Base-by-base conservation (phyloP, 2,888 invertebrate species). In the Nasonia oneida region DNA sequence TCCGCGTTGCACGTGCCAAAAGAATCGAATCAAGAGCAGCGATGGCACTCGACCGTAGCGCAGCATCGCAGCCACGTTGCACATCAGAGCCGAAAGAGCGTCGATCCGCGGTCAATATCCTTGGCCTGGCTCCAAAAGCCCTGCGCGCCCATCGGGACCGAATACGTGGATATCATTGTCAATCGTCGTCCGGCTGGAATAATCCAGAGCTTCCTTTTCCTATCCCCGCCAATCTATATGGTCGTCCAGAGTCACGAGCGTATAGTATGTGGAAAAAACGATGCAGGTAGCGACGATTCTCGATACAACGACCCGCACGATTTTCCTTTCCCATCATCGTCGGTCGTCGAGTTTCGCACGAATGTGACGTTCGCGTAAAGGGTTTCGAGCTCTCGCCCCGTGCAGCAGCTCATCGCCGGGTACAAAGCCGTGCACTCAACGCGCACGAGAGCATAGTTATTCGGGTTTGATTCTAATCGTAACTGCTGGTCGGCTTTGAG, bases 41-140 rank as follows among this genome's bases (percentile, higher is more conserved):
- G 29, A 12, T 12, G 14, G 33, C 67, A 67, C 67, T 67, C 67
- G 67, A 67, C 18, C 47, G 23, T 42, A 10, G 10, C 3, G 1
- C 29, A 1, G 23, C 37, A 10, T 23, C 39, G 18, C 29, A 29
- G 37, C 6, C 39, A 71, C 23, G 23, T 29, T 5, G 18, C 18
- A 3, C 29, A 29, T 29, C n/a, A 37, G 71, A 10, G 5, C 1
- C 4, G 23, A 47, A 57, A 33, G 70, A 67, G 29, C 23, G n/a
- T 83, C 71, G 39, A 81, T 81, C 61, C 23, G 61, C 79, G 74
- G 78, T 84, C 79, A 79, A 74, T 79, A 84, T 74, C 73, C 18
- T 53, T 84, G 84, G 84, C 79, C 2, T 15, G 23, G 2, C 6
- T 84, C 84, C 84, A 84, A 78, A 78, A 53, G 2, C 73, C 42